These are phyloP conservation scores for Carassius auratus DNA, from an alignment of 2,113 vertebrate species.

Conservation along the genomic window DNA sequence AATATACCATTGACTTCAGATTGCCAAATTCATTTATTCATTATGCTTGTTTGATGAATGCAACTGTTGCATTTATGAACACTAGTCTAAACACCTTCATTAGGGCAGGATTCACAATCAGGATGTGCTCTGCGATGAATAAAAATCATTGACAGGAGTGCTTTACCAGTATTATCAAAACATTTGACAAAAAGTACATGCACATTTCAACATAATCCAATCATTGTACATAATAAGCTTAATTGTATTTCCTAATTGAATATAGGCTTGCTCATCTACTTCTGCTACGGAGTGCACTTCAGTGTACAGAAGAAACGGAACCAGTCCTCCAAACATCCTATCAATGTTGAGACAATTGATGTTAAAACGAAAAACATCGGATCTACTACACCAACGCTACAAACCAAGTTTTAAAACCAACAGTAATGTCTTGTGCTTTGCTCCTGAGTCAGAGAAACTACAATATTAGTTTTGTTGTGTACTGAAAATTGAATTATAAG, in stretches of 20 bases:
- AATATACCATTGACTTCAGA: no score
- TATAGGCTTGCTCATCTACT: conserved; percentile 84
- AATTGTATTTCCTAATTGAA: background rate
- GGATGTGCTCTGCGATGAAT: no score
- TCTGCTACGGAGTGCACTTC: conserved; percentile 81
- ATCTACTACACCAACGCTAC: background rate
- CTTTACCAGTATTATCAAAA: no score
- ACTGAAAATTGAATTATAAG: background rate
- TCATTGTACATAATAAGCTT: no score
- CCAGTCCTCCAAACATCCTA: conserved; percentile 20
- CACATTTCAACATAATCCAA: background rate
- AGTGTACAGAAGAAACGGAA: conserved; percentile 75
- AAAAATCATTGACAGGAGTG: no score
- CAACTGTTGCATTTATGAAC: no score
- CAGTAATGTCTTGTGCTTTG: background rate
- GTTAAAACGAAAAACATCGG: background rate
- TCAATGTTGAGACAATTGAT: conserved; percentile 50
- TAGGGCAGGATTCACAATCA: no score
- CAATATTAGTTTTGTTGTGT: background rate
- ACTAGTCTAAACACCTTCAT: no score
- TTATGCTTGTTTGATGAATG: no score
- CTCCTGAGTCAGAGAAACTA: background rate
- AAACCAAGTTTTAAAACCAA: conserved; percentile 53
- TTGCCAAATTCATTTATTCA: no score
- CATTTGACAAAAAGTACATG: background rate